These are phyloP conservation scores for Hydractinia echinata DNA, from an alignment of 30 jellyfish, hydroid and myxozoan species.

Conservation along the genomic window DNA sequence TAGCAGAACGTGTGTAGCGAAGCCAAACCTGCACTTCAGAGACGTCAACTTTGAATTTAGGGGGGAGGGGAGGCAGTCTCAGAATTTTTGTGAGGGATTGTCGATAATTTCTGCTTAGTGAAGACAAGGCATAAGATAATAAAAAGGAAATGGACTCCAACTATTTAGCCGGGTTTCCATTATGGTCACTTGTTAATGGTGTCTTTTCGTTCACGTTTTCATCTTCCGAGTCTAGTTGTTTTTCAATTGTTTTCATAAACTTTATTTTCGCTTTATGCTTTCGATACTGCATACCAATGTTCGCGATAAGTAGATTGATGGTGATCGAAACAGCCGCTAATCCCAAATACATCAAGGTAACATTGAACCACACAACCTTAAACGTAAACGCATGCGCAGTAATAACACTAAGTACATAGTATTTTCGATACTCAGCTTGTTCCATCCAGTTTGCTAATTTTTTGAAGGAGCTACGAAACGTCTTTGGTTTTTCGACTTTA, in stretches of 20 bases:
- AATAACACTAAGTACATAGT: not conserved
- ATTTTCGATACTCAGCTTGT: too few species aligned
- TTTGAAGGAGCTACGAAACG: too few species aligned
- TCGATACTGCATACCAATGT: constrained; percentile 67
- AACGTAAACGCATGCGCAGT: not conserved
- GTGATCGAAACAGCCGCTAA: constrained; percentile 91
- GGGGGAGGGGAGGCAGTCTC: too few species aligned
- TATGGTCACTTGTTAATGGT: constrained; percentile 50
- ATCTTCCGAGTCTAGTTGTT: constrained; percentile 65
- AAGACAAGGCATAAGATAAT: too few species aligned
- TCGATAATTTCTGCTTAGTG: too few species aligned
- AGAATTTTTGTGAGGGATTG: too few species aligned
- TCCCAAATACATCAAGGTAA: constrained; percentile 79
- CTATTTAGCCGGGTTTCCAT: not conserved
- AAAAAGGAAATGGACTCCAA: too few species aligned
- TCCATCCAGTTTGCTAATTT: too few species aligned
- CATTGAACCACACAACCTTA: constrained; percentile 89
- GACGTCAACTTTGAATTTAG: too few species aligned
- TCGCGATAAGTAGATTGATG: constrained; percentile 69
- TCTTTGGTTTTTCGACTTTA: too few species aligned
- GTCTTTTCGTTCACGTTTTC: constrained; percentile 59
- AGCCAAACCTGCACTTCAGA: too few species aligned
- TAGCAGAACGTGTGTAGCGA: too few species aligned
- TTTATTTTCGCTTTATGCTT: constrained; percentile 71
- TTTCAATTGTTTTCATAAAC: constrained; percentile 56